Evolutionary conservation across 2,113 vertebrate genomes (phyloP), one percentile per base, ranked within the genome.

Genomic region (Ibidorhyncha struthersii): DNA sequence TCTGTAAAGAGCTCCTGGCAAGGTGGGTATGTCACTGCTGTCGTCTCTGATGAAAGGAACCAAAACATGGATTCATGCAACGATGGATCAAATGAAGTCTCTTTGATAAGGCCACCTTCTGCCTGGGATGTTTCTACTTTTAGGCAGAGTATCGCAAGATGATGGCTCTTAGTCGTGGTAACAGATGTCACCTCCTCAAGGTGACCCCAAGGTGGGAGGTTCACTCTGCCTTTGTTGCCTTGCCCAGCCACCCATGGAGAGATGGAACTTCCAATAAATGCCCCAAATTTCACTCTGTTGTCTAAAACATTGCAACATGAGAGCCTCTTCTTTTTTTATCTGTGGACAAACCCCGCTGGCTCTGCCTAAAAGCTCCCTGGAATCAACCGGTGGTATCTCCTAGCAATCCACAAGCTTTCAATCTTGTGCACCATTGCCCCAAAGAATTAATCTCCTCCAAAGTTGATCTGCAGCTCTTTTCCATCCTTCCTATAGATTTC

Each of bases 351-450:
- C 22, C 25, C 17, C 14, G 21, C 47, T 29, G 29, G 30, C 53
- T 66, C 41, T 79, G 65, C 18, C 26, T 58, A 29, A 69, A 45
- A 62, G 23, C 55, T 77, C n/a, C 34, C 56, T 89, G 73, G n/a
- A 52, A 14, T 43, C 40, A 86, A 17, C 8, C 30, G 52, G 20
- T 40, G 14, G 30, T 45, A 82, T 67, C 38, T 82, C 27, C 70
- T 29, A 25, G 20, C 27, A 12, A 45, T 34, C 27, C 41, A 30
- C 0, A 2, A 90, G 23, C 63, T 76, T 74, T 76, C 79, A n/a
- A 1, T 50, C 1, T 1, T 66, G 50, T 0, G 0, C 59, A 85
- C 29, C 7, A 5, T n/a, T 63, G 36, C 40, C 53, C 49, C 7
- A 1, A 55, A 76, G 77, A 65, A 92, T 41, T 45, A 14, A 56